Conservation (phyloP, 2,888 invertebrate genomes). For the Campopleginae sp. region DNA sequence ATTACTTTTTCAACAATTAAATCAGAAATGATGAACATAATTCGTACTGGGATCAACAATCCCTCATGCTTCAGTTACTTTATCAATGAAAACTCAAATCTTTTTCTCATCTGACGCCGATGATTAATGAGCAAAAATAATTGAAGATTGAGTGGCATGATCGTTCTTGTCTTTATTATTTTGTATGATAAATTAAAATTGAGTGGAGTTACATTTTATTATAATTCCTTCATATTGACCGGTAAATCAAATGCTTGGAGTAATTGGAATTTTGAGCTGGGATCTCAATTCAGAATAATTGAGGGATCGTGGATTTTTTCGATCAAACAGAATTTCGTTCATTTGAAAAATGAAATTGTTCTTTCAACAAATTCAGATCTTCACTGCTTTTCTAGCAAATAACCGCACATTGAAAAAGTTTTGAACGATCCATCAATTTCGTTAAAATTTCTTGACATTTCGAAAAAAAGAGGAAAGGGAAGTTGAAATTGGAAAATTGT, state of each 20-base stretch:
- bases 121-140: no score
- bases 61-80: neutral
- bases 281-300: no score
- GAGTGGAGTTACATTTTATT: neutral
- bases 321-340: no score
- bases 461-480: neutral
- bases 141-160: no score
- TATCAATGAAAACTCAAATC: neutral
- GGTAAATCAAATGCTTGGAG: no score
- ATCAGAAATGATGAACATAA: neutral
- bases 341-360: no score
- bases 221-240: no score
- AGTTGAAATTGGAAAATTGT: slow-evolving; percentile 1
- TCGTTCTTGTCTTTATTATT: neutral
- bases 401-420: neutral
- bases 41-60: neutral
- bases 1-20: neutral
- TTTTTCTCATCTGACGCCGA: neutral
- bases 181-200: neutral
- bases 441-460: neutral
- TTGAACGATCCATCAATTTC: neutral
- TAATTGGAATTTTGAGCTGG: no score
- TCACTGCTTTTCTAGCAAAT: no score
- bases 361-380: no score
- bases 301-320: no score